Percentiles rank a stretch among this genome's conserved stretches.
These are phyloP conservation scores for Pipra filicauda DNA, from an alignment of 2,113 vertebrate genomes.

Conservation along the genomic window DNA sequence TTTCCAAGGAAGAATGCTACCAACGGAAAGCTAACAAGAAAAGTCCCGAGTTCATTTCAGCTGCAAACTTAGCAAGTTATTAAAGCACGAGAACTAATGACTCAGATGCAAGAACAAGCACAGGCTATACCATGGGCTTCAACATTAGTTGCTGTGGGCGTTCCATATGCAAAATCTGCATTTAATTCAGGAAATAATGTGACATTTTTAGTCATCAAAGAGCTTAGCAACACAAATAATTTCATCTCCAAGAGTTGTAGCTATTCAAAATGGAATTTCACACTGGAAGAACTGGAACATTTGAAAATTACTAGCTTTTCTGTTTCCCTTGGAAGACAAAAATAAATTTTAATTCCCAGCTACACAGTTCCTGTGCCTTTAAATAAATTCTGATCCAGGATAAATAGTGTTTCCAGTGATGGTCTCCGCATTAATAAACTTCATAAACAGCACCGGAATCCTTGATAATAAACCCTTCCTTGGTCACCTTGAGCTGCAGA, in stretches of 20 bases:
- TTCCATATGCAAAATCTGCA: background rate
- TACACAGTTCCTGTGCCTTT: background rate
- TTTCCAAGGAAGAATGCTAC: background rate
- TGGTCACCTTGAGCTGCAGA: background rate
- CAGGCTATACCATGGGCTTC: background rate
- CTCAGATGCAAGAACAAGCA: background rate
- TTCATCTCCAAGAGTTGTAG: background rate
- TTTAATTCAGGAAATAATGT: background rate
- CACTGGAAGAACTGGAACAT: background rate
- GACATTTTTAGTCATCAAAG: background rate
- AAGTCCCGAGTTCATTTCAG: background rate
- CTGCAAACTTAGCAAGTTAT: background rate
- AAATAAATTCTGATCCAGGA: background rate
- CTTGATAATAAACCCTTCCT: background rate
- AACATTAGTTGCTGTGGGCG: background rate
- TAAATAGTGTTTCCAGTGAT: background rate
- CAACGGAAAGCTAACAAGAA: background rate
- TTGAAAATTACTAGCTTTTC: background rate
- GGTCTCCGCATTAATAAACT: background rate
- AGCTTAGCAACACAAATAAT: background rate
- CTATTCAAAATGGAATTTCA: background rate
- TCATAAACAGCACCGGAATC: background rate
- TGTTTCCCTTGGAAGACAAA: background rate
- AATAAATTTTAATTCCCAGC: background rate
- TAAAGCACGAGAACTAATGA: background rate